phyloP scores from a whole-genome alignment of 1,140 invertebrate genomes.

The Chrysoperla carnea region DNA sequence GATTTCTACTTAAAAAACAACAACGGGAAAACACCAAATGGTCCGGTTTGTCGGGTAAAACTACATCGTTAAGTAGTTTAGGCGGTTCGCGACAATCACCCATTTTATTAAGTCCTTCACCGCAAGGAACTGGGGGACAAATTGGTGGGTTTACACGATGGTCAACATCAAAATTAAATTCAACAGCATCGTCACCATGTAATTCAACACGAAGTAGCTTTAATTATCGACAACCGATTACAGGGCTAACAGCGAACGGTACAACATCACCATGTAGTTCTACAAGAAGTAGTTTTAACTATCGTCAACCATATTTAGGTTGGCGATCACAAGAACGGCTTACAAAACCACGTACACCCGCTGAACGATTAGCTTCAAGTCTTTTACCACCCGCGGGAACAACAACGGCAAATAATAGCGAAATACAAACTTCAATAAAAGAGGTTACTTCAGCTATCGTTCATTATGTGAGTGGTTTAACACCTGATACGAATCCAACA shows the following conservation, averaged over 20 bases:
- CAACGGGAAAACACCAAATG: slow-evolving; percentile 8
- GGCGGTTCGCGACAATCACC: slow-evolving; percentile 15
- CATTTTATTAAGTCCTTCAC: slow-evolving; percentile 16
- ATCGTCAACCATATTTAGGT: slow-evolving; percentile 67
- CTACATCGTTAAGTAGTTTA: slow-evolving; percentile 22
- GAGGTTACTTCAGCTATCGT: slow-evolving; percentile 86
- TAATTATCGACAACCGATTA: slow-evolving; percentile 23
- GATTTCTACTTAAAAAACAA: slow-evolving; percentile 31
- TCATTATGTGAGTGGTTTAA: slow-evolving; percentile 69
- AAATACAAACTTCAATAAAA: slow-evolving; percentile 78
- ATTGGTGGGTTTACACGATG: slow-evolving; percentile 45
- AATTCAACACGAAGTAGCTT: slow-evolving; percentile 43
- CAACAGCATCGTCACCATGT: slow-evolving; percentile 44
- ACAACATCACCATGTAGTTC: slow-evolving; percentile 37
- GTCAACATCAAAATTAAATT: slow-evolving; percentile 72
- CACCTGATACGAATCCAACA: slow-evolving; percentile 23
- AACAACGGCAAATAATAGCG: slow-evolving; percentile 36
- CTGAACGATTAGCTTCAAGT: slow-evolving; percentile 56
- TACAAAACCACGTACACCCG: slow-evolving; percentile 56
- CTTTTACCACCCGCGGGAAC: slow-evolving; percentile 27
- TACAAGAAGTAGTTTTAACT: slow-evolving; percentile 32
- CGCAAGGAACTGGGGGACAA: slow-evolving; percentile 4
- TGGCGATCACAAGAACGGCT: slow-evolving; percentile 77
- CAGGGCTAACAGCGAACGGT: slow-evolving; percentile 1
- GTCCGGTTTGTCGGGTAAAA: slow-evolving; percentile 19